These are phyloP conservation scores for Myanophis thanlyinensis DNA, from an alignment of 2,113 vertebrate genomes.

Conservation along the genomic window DNA sequence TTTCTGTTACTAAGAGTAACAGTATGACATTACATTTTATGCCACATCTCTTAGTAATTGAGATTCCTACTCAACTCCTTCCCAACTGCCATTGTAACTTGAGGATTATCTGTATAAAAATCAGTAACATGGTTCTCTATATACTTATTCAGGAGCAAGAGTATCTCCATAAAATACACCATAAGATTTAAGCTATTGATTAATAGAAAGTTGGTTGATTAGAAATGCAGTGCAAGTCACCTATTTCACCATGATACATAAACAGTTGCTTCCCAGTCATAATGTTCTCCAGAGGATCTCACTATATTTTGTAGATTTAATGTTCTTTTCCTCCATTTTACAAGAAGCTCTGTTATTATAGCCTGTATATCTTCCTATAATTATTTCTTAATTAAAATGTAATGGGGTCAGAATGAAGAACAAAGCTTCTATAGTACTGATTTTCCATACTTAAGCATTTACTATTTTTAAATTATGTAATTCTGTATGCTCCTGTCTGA, in stretches of 20 bases:
- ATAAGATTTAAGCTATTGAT: neutral
- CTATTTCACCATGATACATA: constrained; percentile 12
- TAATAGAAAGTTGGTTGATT: constrained; percentile 10
- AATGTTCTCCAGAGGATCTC: constrained; percentile 30
- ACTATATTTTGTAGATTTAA: neutral
- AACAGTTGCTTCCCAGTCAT: constrained; percentile 1
- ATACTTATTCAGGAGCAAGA: neutral
- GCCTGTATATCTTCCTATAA: neutral
- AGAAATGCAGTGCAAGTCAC: constrained; percentile 19
- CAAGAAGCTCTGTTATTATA: neutral
- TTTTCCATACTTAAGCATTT: neutral
- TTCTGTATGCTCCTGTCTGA: neutral
- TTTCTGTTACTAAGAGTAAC: neutral
- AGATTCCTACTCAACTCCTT: neutral
- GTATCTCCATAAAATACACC: neutral
- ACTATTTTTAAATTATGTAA: neutral
- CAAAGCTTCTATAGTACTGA: neutral
- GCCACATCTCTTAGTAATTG: neutral
- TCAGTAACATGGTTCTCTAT: neutral
- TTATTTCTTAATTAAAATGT: constrained; percentile 13
- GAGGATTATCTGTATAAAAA: neutral
- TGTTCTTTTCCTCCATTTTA: constrained; percentile 6
- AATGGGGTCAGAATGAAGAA: neutral
- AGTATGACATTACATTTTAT: neutral
- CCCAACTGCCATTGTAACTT: neutral